Conservation (phyloP, 2,888 invertebrate species). For the Drosophila hamatofila region DNA sequence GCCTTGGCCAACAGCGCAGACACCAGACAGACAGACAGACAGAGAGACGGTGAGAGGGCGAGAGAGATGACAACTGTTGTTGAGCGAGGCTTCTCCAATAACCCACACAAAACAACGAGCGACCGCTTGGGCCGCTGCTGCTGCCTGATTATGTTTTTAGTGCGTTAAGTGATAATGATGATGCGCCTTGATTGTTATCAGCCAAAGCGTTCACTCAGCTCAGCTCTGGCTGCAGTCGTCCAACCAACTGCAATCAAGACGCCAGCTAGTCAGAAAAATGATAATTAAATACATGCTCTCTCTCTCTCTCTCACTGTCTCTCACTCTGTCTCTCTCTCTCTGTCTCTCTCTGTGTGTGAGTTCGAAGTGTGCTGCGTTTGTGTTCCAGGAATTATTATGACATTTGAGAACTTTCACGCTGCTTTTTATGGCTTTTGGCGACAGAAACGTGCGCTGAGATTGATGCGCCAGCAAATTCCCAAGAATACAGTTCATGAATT, state of each 20-base stretch:
- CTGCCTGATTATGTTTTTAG: conserved; percentile 81
- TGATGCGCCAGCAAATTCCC: conserved; percentile 71
- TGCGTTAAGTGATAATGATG: conserved; percentile 81
- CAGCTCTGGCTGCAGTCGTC: conserved; percentile 20
- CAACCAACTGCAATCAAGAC: conserved; percentile 63
- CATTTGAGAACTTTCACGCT: conserved; percentile 83
- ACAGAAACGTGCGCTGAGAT: conserved; percentile 72
- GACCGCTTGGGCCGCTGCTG: conserved; percentile 33
- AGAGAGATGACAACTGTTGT: neutral
- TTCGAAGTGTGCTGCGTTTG: conserved; percentile 14
- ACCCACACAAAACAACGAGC: conserved; percentile 48
- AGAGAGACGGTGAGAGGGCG: neutral
- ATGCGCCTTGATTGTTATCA: conserved; percentile 77
- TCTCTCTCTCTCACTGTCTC: neutral
- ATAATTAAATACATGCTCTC: conserved; percentile 56
- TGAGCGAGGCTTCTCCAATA: conserved; percentile 44
- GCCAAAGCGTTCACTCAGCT: conserved; percentile 57
- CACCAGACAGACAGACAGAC: neutral
- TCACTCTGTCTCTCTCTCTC: neutral
- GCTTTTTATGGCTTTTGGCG: conserved; percentile 75
- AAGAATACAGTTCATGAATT: conserved; percentile 66
- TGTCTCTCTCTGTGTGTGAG: neutral
- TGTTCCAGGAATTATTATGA: conserved; percentile 83
- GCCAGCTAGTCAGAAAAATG: conserved; percentile 60
- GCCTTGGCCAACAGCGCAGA: conserved; percentile 42